Conservation (phyloP, 2,113 vertebrate genomes). For the Misgurnus anguillicaudatus region DNA sequence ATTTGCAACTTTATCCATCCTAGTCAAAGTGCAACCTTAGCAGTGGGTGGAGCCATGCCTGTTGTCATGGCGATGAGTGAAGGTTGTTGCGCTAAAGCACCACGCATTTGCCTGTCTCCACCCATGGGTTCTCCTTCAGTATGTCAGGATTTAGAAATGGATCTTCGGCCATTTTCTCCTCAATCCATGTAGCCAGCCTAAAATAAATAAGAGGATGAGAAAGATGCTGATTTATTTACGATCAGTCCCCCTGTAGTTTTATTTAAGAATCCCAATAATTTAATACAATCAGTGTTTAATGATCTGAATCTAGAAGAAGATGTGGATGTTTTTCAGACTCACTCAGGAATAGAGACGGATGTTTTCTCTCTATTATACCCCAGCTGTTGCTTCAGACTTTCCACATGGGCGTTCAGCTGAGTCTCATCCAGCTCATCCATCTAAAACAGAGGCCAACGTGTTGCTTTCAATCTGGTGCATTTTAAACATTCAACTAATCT, state of each 20-base stretch:
- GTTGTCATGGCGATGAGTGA: conserved; percentile 48
- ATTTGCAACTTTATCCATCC: conserved; percentile 4
- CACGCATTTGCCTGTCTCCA: conserved; percentile 92
- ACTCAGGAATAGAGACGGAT: conserved; percentile 93
- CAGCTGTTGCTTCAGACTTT: conserved; percentile 94
- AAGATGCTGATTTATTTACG: background rate
- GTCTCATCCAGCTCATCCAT: conserved; percentile 94
- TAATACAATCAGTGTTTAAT: too few species aligned
- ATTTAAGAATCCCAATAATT: too few species aligned
- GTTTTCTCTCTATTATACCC: conserved; percentile 92
- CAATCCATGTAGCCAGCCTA: conserved; percentile 93
- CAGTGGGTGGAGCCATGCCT: background rate
- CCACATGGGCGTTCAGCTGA: conserved; percentile 94
- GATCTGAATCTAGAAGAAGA: too few species aligned
- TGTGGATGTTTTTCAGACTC: conserved; percentile 64
- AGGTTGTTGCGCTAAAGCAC: conserved; percentile 77
- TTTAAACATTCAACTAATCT: background rate
- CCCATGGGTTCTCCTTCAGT: conserved; percentile 95
- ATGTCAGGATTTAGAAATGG: conserved; percentile 92
- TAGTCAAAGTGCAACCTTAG: conserved; percentile 13
- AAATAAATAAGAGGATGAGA: background rate
- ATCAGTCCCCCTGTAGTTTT: too few species aligned
- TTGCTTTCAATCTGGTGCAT: background rate
- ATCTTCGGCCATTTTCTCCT: conserved; percentile 88
- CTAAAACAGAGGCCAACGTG: conserved; percentile 13